Conservation (phyloP, 2,113 vertebrate genomes). For the Puffinus mauretanicus region DNA sequence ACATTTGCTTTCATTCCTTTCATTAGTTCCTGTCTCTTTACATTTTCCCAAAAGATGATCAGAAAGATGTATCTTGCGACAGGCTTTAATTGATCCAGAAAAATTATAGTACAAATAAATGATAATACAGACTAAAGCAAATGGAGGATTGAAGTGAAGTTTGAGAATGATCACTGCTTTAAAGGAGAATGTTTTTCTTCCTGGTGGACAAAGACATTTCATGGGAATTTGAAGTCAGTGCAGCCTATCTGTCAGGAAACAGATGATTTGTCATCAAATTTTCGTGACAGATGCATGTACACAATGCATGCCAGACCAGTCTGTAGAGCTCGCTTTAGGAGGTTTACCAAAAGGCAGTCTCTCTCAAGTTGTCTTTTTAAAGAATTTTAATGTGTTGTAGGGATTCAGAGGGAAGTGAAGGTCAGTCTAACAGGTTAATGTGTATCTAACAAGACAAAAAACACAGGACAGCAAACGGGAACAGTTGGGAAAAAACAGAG, state of each 20-base stretch:
- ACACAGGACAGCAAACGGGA: not conserved
- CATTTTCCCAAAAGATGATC: conserved; percentile 59
- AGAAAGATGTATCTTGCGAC: conserved; percentile 39
- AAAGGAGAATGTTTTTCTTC: conserved; percentile 56
- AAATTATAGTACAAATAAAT: conserved; percentile 44
- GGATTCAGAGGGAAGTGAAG: conserved; percentile 18
- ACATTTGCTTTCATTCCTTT: conserved; percentile 45
- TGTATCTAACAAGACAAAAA: conserved; percentile 44
- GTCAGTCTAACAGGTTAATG: conserved; percentile 38
- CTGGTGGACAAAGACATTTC: conserved; percentile 39
- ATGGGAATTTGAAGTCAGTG: conserved; percentile 56
- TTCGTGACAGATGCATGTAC: conserved; percentile 50
- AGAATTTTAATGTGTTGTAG: conserved; percentile 38
- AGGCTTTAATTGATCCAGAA: conserved; percentile 34
- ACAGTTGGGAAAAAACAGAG: not conserved
- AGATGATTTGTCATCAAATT: conserved; percentile 70
- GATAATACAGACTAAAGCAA: conserved; percentile 22
- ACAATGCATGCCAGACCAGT: conserved; percentile 32
- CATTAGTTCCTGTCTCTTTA: conserved; percentile 27
- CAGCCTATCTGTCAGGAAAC: conserved; percentile 59
- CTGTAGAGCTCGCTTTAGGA: not conserved
- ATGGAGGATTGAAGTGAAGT: not conserved
- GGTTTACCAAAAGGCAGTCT: conserved; percentile 41
- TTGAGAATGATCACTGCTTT: conserved; percentile 14
- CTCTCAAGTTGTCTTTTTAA: conserved; percentile 44